Evolutionary conservation across 2,888 invertebrate genomes (phyloP).

Genomic region (Ferrisia virgata): DNA sequence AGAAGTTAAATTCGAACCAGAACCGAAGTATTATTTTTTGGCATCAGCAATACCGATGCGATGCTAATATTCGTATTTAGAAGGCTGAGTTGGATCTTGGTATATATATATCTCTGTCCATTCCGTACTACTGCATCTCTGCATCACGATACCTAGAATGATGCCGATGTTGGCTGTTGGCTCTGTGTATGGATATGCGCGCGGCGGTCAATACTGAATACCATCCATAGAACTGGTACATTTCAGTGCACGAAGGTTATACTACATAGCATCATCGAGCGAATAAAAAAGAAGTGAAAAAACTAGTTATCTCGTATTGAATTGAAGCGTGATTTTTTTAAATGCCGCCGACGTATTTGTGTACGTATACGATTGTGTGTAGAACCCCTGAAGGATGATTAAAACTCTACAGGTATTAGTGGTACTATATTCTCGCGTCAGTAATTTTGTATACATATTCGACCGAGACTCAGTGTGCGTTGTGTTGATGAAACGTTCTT

Average conservation of each 20-base stretch:
- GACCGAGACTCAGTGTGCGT: not conserved
- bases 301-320: slow-evolving; percentile 4
- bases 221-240: not conserved
- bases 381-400: not conserved
- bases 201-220: not conserved
- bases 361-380: no score
- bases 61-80: no score
- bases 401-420: not conserved
- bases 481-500: not conserved
- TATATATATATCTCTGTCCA: no score
- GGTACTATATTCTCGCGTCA: not conserved
- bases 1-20: no score
- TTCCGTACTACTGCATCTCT: no score
- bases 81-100: no score
- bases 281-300: not conserved
- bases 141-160: not conserved
- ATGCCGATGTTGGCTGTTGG: not conserved
- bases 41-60: no score
- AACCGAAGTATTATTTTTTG: no score
- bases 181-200: not conserved
- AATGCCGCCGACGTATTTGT: not conserved
- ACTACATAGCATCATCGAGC: not conserved
- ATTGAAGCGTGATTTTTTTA: slow-evolving; percentile 6
- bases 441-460: not conserved
- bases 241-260: not conserved